phyloP scores from a whole-genome alignment of 2,113 vertebrate genomes.

The Delphinapterus leucas region DNA sequence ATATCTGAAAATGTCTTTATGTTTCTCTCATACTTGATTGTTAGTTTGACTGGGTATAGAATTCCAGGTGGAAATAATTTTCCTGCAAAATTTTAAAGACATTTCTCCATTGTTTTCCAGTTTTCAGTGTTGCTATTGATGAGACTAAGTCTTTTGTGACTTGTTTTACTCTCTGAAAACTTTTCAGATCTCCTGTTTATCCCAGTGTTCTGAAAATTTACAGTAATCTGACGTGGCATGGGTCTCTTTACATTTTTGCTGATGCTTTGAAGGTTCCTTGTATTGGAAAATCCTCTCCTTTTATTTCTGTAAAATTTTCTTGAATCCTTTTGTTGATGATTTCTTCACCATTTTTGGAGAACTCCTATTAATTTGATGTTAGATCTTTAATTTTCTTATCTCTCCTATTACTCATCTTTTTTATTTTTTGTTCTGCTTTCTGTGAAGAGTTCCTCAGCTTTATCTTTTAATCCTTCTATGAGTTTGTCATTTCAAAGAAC shows the following conservation, averaged over 20 bases:
- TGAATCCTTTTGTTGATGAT: background rate
- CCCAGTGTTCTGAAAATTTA: background rate
- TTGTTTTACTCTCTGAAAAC: background rate
- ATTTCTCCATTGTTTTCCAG: background rate
- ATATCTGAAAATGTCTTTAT: background rate
- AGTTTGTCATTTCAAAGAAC: background rate
- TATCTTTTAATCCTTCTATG: background rate
- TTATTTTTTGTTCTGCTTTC: background rate
- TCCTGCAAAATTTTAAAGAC: background rate
- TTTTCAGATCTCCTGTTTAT: background rate
- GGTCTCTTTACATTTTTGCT: background rate
- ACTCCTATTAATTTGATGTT: background rate
- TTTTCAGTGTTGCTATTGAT: background rate
- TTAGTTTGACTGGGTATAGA: background rate
- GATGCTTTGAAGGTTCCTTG: background rate
- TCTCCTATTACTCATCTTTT: background rate
- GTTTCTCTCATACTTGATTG: background rate
- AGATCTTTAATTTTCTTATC: background rate
- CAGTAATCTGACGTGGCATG: background rate
- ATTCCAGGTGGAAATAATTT: background rate
- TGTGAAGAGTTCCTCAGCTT: background rate
- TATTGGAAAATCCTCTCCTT: background rate
- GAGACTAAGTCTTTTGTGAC: background rate
- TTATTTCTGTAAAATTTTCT: background rate
- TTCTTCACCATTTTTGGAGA: background rate